Base-by-base conservation (phyloP, 2,797 vertebrate species). In the Molossus alvarezi region DNA sequence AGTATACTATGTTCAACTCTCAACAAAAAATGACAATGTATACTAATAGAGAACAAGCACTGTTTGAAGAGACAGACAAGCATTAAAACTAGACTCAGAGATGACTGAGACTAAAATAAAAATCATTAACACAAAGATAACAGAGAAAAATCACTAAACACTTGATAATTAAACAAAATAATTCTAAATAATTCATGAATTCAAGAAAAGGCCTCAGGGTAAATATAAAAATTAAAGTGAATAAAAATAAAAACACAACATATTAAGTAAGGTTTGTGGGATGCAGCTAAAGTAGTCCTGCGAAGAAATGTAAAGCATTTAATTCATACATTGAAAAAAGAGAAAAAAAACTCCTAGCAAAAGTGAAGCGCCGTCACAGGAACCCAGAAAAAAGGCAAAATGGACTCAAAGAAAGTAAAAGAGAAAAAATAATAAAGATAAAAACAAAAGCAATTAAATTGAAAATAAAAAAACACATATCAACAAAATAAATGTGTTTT, bases 81-180 rank as follows among this genome's bases (percentile, higher is more conserved):
- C n/a, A 41, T 37, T 15, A 82, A 11, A 73, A 91, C 45, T 62
- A 81, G 55, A 73, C 23, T 73, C 21, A 62, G 41, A 60, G 25
- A 53, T 82, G 55, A 72, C 8, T 29, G 55, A 72, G 10, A 62
- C 29, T 73, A 82, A 90, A 60, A n/a, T 79, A 71, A 69, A 85
- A 60, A 92, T 27, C 29, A 71, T 23, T 87, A 69, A 29, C 29
- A 60, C 27, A 84, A 75, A 77, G 20, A 58, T 33, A 62, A 13
- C 20, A 65, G 23, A 21, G 60, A 58, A 91, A 37, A 76, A 57
- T 64, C 29, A 23, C 51, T 65, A 51, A 79, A 79, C 55, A 51
- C 23, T 92, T 86, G 37, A 12, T 45, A 53, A 79, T 29, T 69
- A 86, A 76, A 79, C 27, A 90, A 41, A 41, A 71, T 41, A 92